Base-by-base conservation (phyloP, 1,140 invertebrate genomes). In the Nephila pilipes region DNA sequence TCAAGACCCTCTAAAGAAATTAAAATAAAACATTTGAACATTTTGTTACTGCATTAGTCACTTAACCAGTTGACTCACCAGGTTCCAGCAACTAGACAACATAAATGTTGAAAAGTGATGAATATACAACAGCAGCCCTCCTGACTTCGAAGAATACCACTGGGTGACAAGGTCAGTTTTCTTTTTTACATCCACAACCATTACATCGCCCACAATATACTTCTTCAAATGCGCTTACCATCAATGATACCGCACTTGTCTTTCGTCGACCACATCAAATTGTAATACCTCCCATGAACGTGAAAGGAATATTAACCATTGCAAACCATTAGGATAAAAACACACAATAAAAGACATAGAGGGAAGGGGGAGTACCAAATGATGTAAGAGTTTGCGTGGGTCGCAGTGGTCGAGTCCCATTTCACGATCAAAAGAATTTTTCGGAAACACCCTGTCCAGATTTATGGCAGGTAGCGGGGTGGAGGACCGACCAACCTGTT, bases 381-480 rank as follows among this genome's bases (percentile, higher is more conserved):
- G 65, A 75, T 75, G 65, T 75, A 75, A 75, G 29, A 75, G 65
- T 14, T 36, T 85, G 90, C 90, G 90, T 92, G 75, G 90, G 90
- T 29, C 20, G 90, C 14, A 83, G 58, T 69, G n/a, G 58, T 55
- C 55, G 90, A 81, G 69, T 87, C 91, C 85, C 57, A 93, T 93
- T 93, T 36, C 91, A 79, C 4, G 89, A 32, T 25, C 79, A 29
- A 22, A 46, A 29, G 57, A 54, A 85, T 92, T 85, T 83, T 36
- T 55, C 38, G 91, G 60, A 32, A 87, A 69, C 83, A 58, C 91
- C 91, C 65, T 87, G 83, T 87, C 83, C 91, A 87, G 65, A 93
- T 93, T 93, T 93, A 93, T 93, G 65, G 54, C 29, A 87, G 57
- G 79, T 79, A 25, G 36, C 57, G 46, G 54, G 65, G 88, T 57